Conservation (phyloP, 2,888 invertebrate species). For the Nephrotoma guestfalica region DNA sequence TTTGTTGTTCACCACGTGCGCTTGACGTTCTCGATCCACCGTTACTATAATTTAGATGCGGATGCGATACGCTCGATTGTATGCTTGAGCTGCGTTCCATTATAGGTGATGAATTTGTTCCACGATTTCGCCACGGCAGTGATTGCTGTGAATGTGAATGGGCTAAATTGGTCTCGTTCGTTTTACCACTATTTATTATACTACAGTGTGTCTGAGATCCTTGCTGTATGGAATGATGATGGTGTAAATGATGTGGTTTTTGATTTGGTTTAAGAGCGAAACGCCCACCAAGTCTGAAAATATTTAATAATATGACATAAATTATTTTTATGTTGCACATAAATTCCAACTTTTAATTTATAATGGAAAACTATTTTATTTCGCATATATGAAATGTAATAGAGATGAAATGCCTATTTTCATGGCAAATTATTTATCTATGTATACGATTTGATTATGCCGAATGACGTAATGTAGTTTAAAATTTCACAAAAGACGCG, state of each 20-base stretch:
- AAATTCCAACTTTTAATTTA: not conserved
- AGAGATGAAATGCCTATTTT: not conserved
- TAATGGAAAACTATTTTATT: not conserved
- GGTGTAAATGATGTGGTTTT: constrained; percentile 17
- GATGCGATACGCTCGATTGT: constrained; percentile 24
- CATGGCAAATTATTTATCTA: not conserved
- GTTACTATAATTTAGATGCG: constrained; percentile 24
- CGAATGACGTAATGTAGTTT: not conserved
- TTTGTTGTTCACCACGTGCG: constrained; percentile 14
- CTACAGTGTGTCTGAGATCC: constrained; percentile 13
- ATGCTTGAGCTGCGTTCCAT: constrained; percentile 15
- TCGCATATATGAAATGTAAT: not conserved
- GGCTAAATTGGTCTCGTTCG: constrained; percentile 2
- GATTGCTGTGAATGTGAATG: constrained; percentile 10
- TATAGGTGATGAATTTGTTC: not conserved
- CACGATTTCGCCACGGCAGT: constrained; percentile 8
- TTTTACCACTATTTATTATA: constrained; percentile 7
- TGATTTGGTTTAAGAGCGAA: constrained; percentile 30
- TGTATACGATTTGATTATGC: not conserved
- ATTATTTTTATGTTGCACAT: not conserved
- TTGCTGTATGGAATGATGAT: constrained; percentile 10
- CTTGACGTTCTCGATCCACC: constrained; percentile 15
- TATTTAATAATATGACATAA: not conserved
- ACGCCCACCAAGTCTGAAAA: constrained; percentile 21
- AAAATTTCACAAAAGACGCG: not conserved